Base-by-base conservation (phyloP, 2,888 invertebrate species). In the Phortica magna region DNA sequence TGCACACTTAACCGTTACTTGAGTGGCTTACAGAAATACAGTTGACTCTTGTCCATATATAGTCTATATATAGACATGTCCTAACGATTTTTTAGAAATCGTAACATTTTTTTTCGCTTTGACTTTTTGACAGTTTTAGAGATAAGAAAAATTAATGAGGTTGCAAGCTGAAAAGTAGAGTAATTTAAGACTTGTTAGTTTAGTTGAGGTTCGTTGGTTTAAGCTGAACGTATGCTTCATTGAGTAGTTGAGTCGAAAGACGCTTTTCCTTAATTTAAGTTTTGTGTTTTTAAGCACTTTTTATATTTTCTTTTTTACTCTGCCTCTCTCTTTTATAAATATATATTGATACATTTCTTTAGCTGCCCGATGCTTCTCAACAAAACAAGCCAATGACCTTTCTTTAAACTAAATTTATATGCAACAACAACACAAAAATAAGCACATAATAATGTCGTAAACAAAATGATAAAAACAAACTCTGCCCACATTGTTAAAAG, bases 41-140 rank as follows among this genome's bases (percentile, higher is more conserved):
- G 65, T 65, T 65, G 48, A 14, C 9, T 48, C 14, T 12, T 2
- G 14, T 48, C 48, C 14, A 1, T 55, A 59, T 73, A 42, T 57
- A 57, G 75, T 73, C 65, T 65, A 65, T 14, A 19, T 17, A 71
- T 77, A 78, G 78, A 70, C 57, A 61, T 59, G 39, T 61, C 77
- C 82, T 85, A 88, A 77, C 83, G 88, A 75, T 83, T 88, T 77
- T 85, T 83, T 75, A 85, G 86, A 80, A 84, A 85, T 72, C 88
- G 82, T 78, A 85, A 77, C 87, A 86, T 88, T 83, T 83, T 83
- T 14, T 71, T 79, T 12, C 7, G 48, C 22, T 53, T 74, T 12
- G 31, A 5, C 22, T 59, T 68, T 80, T 77, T 68, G 74, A 79
- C 77, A 61, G 43, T 57, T 42, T 80, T 79, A 80, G 87, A 88